A percentile compares a stretch with the other conserved stretches of the same genome.
Conservation (phyloP, 2,797 vertebrate genomes). For the Melanogrammus aeglefinus region DNA sequence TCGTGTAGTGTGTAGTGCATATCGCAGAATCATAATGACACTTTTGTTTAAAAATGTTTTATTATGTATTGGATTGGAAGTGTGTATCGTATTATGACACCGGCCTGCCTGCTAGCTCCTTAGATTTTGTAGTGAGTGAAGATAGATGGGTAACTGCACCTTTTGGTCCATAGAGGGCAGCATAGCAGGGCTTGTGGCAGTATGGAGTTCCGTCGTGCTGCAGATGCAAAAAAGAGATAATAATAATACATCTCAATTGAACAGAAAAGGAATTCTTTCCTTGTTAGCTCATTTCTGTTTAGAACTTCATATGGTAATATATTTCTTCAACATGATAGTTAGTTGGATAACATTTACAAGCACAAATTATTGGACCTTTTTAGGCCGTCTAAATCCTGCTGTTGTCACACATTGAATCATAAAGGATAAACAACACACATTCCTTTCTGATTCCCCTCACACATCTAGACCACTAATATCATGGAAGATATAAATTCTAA, state of each 20-base stretch:
- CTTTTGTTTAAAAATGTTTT: too few species aligned
- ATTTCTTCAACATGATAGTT: background rate
- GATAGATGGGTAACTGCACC: slow-evolving; percentile 41
- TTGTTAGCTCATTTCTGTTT: background rate
- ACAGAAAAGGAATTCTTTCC: background rate
- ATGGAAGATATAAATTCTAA: background rate
- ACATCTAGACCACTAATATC: background rate
- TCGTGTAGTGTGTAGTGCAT: too few species aligned
- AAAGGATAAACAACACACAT: background rate
- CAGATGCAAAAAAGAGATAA: slow-evolving; percentile 19
- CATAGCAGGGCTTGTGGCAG: slow-evolving; percentile 74
- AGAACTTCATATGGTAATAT: background rate
- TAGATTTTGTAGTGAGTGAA: background rate
- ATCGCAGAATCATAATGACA: too few species aligned
- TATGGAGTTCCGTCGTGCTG: slow-evolving; percentile 73
- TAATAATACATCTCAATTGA: background rate
- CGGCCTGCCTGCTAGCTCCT: background rate
- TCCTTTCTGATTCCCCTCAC: background rate
- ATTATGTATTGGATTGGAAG: background rate
- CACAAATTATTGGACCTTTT: background rate
- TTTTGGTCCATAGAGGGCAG: slow-evolving; percentile 71
- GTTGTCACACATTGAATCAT: background rate
- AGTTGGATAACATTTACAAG: background rate
- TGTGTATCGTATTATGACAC: background rate
- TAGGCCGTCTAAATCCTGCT: background rate